Evolutionary conservation across 2,888 invertebrate genomes (phyloP).

Genomic region (Chrysodeixis includens): DNA sequence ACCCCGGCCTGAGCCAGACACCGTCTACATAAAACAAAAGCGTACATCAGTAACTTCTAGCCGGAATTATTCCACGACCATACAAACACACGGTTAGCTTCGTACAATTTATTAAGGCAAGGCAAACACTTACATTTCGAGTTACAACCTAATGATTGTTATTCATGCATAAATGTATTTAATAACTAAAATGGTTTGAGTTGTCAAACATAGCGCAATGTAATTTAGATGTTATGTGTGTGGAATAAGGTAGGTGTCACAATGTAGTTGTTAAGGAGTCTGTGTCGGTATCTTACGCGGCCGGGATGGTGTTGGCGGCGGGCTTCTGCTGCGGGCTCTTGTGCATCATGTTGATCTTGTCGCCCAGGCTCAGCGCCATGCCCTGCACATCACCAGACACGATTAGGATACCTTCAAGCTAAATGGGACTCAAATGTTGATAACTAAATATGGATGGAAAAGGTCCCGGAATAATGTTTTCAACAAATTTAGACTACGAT

Average conservation of each 20-base stretch:
- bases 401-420: background rate
- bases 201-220: background rate
- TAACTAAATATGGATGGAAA: too few species aligned
- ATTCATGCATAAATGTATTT: constrained; percentile 3
- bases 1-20: constrained; percentile 48
- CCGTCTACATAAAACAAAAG: constrained; percentile 53
- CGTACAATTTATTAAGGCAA: constrained; percentile 32
- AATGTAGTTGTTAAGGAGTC: constrained; percentile 47
- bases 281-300: constrained; percentile 67
- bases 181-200: background rate
- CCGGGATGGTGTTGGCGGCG: constrained; percentile 65
- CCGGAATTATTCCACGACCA: constrained; percentile 18
- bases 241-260: constrained; percentile 39
- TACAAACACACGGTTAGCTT: constrained; percentile 42
- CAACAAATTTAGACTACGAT: too few species aligned
- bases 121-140: constrained; percentile 5
- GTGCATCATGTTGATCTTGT: constrained; percentile 98
- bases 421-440: too few species aligned
- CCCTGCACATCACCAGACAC: constrained; percentile 90
- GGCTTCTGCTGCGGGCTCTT: constrained; percentile 90
- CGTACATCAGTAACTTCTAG: constrained; percentile 40
- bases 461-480: too few species aligned
- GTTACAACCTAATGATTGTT: background rate
- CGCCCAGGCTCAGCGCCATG: constrained; percentile 99
- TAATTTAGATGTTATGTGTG: constrained; percentile 14